Base-by-base conservation (phyloP, 2,113 vertebrate genomes). In the Cyanocitta stelleri region DNA sequence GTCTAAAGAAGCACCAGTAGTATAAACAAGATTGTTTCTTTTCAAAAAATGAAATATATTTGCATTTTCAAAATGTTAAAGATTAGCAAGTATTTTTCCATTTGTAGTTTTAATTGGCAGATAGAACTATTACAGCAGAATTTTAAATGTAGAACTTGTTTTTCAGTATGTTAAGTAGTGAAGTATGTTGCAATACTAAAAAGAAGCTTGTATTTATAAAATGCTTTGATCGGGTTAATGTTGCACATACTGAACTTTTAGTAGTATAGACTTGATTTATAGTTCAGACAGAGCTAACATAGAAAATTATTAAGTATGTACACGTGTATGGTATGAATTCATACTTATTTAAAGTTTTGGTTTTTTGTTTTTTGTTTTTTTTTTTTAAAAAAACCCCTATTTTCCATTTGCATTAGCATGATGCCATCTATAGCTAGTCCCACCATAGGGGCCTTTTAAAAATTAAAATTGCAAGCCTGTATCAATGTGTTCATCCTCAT, bases 11-110 rank as follows among this genome's bases (percentile, higher is more conserved):
- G 86, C 76, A 89, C 92, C 93, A 89, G 96, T 96, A 95, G 94
- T 44, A 48, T 92, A 95, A 96, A 68, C 76, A 96, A 97, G 90
- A 83, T 90, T 93, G 74, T 96, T 97, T 97, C 96, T 95, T 97
- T 97, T 88, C 18, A 62, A 95, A 85, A 94, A 83, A 91, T 30
- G 62, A 98, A 97, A 93, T 97, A 97, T 97, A 98, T 97, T 98
- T 97, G 96, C 97, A 96, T 97, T 97, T 97, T 97, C 32, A 2
- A 72, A 95, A 97, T 95, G 94, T 95, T 92, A 87, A 98, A 97
- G 94, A 96, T 95, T 94, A 97, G 94, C 92, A 97, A 97, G 87
- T 98, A 97, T 98, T 98, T 98, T 98, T 97, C 97, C 97, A 97
- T 96, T 92, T 97, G 95, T 97, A 92, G 96, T 77, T 93, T 95